phyloP scores from a whole-genome alignment of 2,888 invertebrate genomes.

The Caenorhabditis drosophilae region DNA sequence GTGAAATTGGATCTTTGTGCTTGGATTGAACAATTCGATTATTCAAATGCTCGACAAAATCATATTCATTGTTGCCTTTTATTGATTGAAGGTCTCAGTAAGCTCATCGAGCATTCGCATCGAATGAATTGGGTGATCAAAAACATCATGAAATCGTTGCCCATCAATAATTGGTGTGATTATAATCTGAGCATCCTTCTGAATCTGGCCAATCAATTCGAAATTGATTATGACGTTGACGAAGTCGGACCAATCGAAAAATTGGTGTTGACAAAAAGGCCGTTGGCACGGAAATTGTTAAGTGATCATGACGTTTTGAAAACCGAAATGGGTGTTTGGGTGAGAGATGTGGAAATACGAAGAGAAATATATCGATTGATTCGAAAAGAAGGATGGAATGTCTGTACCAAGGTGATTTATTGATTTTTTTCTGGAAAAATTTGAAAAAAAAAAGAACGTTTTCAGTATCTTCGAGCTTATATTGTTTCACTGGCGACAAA shows the following conservation, averaged over 20 bases:
- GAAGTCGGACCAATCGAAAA: constrained; percentile 5
- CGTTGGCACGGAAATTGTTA: constrained; percentile 15
- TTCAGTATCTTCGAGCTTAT: constrained; percentile 22
- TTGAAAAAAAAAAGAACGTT: too few species aligned
- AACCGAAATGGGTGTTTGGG: constrained; percentile 18
- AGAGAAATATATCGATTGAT: constrained; percentile 22
- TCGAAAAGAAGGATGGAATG: constrained; percentile 21
- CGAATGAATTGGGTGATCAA: background rate
- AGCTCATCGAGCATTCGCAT: background rate
- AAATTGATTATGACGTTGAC: constrained; percentile 20
- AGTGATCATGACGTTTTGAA: constrained; percentile 17
- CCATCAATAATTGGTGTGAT: constrained; percentile 11
- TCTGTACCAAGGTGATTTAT: constrained; percentile 13
- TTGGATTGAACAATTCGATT: constrained; percentile 17
- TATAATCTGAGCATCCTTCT: constrained; percentile 20
- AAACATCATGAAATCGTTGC: background rate
- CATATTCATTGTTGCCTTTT: constrained; percentile 24
- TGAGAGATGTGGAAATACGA: constrained; percentile 18
- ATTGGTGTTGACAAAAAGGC: constrained; percentile 3
- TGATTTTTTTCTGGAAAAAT: too few species aligned
- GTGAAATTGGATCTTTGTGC: constrained; percentile 11
- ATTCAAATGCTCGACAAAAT: constrained; percentile 14
- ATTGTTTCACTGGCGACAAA: constrained; percentile 11
- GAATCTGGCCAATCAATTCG: constrained; percentile 6
- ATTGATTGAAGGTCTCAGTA: constrained; percentile 15